phyloP scores from a whole-genome alignment of 1,140 invertebrate species.

The Drosophila trapezifrons region DNA sequence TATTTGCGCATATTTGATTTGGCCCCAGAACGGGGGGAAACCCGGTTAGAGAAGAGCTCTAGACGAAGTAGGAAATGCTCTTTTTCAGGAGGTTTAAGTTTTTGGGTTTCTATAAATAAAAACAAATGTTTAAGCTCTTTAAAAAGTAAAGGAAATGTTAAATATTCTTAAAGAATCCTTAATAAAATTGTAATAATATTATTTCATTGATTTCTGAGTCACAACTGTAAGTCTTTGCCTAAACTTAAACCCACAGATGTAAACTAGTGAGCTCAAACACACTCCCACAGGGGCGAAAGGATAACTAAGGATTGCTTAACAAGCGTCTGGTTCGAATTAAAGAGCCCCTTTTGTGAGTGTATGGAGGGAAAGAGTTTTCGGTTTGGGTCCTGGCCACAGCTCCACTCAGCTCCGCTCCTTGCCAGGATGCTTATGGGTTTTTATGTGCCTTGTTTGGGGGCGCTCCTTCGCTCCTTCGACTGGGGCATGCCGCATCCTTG shows the following conservation, averaged over 20 bases:
- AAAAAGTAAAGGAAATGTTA: too few relatives aligned
- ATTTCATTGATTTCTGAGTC: not conserved
- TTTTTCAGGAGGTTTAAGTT: not conserved
- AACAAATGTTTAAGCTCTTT: too few relatives aligned
- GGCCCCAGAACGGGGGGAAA: conserved; percentile 23
- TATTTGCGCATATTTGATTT: conserved; percentile 82
- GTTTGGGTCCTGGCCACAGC: conserved; percentile 1
- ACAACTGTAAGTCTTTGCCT: too few relatives aligned
- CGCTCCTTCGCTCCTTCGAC: conserved; percentile 15
- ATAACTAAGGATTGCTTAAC: conserved; percentile 22
- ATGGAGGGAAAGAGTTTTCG: conserved; percentile 31
- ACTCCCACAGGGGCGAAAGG: not conserved
- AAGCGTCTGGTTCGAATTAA: conserved; percentile 33
- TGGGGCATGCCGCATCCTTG: conserved; percentile 33
- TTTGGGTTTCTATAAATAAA: too few relatives aligned
- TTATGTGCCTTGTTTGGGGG: conserved; percentile 76
- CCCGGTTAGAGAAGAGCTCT: not conserved
- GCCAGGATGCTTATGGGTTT: conserved; percentile 72
- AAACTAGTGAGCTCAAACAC: not conserved
- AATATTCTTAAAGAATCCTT: too few relatives aligned
- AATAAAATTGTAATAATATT: not conserved
- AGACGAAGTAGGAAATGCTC: conserved; percentile 6
- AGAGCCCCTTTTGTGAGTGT: conserved; percentile 4
- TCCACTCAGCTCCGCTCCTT: conserved; percentile 6
- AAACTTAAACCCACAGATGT: conserved; percentile 4